phyloP scores from a whole-genome alignment of 2,113 vertebrate species.

The Ochotona princeps region DNA sequence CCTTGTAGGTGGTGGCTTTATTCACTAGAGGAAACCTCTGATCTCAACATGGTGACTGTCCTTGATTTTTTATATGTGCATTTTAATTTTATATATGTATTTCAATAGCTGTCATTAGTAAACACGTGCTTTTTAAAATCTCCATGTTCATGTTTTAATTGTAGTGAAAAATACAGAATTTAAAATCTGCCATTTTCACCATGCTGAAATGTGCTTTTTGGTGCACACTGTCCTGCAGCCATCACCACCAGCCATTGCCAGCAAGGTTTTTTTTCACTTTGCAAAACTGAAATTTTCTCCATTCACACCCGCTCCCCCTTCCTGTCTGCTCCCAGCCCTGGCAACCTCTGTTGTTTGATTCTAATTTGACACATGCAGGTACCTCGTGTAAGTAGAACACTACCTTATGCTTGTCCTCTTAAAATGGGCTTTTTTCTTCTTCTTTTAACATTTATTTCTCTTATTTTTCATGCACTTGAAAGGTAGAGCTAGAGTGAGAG shows the following conservation, averaged over 20 bases:
- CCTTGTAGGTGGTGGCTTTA: no score
- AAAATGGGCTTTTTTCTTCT: no score
- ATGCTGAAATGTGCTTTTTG: neutral
- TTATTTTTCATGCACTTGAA: no score
- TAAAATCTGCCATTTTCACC: neutral
- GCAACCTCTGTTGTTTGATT: no score
- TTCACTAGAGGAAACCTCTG: no score
- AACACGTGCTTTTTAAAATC: neutral
- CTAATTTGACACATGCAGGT: neutral
- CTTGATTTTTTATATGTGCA: neutral
- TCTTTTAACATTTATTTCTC: no score
- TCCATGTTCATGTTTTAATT: neutral
- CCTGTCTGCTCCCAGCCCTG: no score
- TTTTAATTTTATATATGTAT: neutral
- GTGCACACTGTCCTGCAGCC: no score
- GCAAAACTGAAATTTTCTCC: neutral
- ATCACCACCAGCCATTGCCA: neutral
- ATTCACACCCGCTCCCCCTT: rapidly evolving
- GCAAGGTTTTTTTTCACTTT: neutral
- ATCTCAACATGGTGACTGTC: no score
- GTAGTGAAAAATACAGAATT: neutral
- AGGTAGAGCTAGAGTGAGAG: no score
- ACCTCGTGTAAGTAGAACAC: no score
- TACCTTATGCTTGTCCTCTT: no score
- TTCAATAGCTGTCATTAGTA: neutral